phyloP scores from a whole-genome alignment of 2,888 invertebrate genomes.

The Sacculina carcini region DNA sequence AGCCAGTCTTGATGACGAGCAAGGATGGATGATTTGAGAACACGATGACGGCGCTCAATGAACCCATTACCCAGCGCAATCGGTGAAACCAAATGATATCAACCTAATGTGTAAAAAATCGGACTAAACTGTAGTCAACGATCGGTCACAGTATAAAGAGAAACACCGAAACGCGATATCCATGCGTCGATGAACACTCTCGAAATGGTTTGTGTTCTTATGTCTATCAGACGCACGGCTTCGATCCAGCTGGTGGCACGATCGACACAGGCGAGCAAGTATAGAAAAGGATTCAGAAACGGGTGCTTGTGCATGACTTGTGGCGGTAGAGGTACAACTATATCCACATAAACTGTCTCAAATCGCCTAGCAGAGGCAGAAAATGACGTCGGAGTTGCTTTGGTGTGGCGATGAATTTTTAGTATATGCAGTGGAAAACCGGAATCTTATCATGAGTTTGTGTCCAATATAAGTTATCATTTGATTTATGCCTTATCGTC shows the following conservation, averaged over 20 bases:
- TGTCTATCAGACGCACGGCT: slow-evolving; percentile 18
- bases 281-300: neutral
- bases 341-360: slow-evolving; percentile 3
- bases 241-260: slow-evolving; percentile 19
- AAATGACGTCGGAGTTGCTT: neutral
- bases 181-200: slow-evolving; percentile 18
- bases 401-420: slow-evolving; percentile 2
- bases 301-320: neutral
- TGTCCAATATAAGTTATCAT: too few species aligned
- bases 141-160: slow-evolving; percentile 17
- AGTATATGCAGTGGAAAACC: too few species aligned
- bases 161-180: slow-evolving; percentile 19
- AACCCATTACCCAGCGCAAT: slow-evolving; percentile 20
- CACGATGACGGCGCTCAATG: slow-evolving; percentile 21
- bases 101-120: slow-evolving; percentile 14
- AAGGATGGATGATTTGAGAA: slow-evolving; percentile 19
- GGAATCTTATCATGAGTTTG: too few species aligned
- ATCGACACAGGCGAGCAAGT: neutral
- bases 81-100: slow-evolving; percentile 6
- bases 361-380: neutral
- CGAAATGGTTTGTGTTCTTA: slow-evolving; percentile 19
- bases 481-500: too few species aligned
- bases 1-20: slow-evolving; percentile 16
- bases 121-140: too few species aligned
- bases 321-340: slow-evolving; percentile 1